phyloP scores from a whole-genome alignment of 2,113 vertebrate genomes.

The Neodon shergylaensis region DNA sequence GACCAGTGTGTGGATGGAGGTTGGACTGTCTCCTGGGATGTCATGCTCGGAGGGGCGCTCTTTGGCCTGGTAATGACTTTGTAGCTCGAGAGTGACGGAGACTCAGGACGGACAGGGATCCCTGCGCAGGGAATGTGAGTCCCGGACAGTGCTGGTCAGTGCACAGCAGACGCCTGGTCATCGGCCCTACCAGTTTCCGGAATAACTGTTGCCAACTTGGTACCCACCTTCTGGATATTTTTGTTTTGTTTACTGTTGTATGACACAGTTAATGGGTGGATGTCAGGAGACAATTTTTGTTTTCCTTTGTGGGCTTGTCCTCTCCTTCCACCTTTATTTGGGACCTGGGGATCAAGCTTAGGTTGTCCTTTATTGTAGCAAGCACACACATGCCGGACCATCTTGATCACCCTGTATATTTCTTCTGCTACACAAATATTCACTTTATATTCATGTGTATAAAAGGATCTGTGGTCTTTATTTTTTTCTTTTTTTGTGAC shows the following conservation, averaged over 20 bases:
- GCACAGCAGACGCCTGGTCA: neutral
- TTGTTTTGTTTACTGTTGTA: neutral
- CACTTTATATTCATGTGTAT: neutral
- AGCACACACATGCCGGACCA: no score
- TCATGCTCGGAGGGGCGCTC: neutral
- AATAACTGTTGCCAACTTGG: fast-evolving
- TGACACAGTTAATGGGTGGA: neutral
- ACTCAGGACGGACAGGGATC: neutral
- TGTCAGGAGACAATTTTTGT: neutral
- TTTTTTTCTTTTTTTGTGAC: neutral
- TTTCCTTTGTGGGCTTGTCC: neutral
- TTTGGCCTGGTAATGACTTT: neutral
- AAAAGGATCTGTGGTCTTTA: neutral
- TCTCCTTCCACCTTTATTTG: neutral
- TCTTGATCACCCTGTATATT: neutral
- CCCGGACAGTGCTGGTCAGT: neutral
- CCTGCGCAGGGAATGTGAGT: no score
- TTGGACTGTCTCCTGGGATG: fast-evolving
- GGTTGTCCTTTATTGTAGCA: no score
- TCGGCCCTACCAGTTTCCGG: neutral
- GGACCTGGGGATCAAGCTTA: neutral
- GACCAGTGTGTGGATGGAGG: neutral
- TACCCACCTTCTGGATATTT: fast-evolving
- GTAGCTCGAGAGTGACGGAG: neutral
- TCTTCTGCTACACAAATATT: fast-evolving